These are phyloP conservation scores for Anolis carolinensis DNA, from an alignment of 2,113 vertebrate species.

Conservation along the genomic window DNA sequence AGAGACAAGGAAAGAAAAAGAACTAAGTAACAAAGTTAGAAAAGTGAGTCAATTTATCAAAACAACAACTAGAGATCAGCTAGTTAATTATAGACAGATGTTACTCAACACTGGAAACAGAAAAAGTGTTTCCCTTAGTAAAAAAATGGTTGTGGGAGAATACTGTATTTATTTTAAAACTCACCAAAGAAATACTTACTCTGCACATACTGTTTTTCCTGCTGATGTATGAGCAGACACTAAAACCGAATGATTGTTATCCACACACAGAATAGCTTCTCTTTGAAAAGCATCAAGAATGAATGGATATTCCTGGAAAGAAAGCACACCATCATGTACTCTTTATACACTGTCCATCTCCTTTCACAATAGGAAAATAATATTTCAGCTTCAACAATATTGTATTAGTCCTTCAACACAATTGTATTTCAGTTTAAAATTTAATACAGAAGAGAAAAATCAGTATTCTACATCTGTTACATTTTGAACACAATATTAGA, in stretches of 20 bases:
- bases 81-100: background rate
- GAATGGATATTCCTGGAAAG: constrained; percentile 93
- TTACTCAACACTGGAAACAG: background rate
- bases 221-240: constrained; percentile 98
- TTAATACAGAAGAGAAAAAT: background rate
- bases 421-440: background rate
- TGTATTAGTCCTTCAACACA: background rate
- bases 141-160: accelerated
- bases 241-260: constrained; percentile 97
- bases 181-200: constrained; percentile 83
- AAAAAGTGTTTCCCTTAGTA: no score
- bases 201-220: constrained; percentile 99
- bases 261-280: constrained; percentile 94
- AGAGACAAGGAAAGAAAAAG: background rate
- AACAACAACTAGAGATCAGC: background rate
- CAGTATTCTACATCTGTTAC: background rate
- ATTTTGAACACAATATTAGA: background rate
- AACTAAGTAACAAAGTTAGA: background rate
- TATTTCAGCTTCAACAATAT: background rate
- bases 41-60: background rate
- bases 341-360: background rate
- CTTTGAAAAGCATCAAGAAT: constrained; percentile 96
- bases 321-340: background rate
- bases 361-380: background rate
- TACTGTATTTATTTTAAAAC: background rate